Conservation (phyloP, 2,888 invertebrate genomes). For the Eilema caniola region DNA sequence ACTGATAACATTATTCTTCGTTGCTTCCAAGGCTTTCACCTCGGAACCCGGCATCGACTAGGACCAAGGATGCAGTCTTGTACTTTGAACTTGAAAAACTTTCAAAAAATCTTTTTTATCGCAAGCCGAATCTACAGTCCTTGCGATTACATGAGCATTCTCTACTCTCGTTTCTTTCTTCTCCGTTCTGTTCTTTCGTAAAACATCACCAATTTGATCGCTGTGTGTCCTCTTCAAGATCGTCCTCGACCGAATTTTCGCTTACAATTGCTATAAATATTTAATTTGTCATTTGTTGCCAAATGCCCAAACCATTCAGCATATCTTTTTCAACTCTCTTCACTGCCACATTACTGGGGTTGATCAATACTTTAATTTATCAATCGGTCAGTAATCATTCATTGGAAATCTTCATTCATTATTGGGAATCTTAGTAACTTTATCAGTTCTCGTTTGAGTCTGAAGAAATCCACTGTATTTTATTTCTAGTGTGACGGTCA, state of each 20-base stretch:
- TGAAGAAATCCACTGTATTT: not conserved
- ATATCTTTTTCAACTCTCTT: not conserved
- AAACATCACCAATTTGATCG: not conserved
- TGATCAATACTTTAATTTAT: not conserved
- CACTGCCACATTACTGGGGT: not conserved
- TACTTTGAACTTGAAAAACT: no score
- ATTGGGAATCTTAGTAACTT: no score
- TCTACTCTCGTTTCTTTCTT: not conserved
- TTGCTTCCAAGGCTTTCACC: no score
- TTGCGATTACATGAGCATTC: not conserved
- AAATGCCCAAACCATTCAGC: not conserved
- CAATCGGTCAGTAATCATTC: not conserved
- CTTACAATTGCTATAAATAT: no score
- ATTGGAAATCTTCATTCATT: not conserved
- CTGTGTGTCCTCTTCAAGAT: no score
- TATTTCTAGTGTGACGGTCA: not conserved
- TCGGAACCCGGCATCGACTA: no score
- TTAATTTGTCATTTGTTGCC: not conserved
- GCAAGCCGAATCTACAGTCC: not conserved
- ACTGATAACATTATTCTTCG: no score
- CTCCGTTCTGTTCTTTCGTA: not conserved
- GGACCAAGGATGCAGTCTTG: no score
- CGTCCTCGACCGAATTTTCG: not conserved
- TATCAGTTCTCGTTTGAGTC: not conserved
- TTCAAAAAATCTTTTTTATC: no score